Evolutionary conservation across 1,140 invertebrate genomes (phyloP), one percentile per base, ranked within the genome.

Genomic region (Atopsyche davidsoni): DNA sequence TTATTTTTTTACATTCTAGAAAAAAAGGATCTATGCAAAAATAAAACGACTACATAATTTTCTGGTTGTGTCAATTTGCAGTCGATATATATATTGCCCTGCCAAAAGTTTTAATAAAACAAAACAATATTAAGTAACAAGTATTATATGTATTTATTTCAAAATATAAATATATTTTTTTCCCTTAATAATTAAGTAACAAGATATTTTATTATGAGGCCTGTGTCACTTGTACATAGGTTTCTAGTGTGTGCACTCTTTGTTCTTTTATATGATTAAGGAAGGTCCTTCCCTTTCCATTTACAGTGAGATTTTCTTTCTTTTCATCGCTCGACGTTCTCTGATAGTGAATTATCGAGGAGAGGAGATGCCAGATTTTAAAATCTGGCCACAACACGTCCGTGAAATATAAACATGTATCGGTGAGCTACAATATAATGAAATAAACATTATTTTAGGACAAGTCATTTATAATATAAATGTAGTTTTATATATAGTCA

Each of bases 341-440:
- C 72, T 97, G 94, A 66, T 89, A 97, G 61, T 87, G 79, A 60
- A 96, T 82, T 40, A 98, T 79, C 13, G 85, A 88, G 16, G 70
- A 75, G 57, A 96, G 73, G 19, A 98, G 77, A 71, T 96, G 83
- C 92, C 91, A 96, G 34, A 94, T 78, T 36, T 78, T 84, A 62
- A 97, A 93, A 64, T 96, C 92, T 14, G 95, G 94, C 94, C 94
- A 97, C 14, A 97, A 69, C 2, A 90, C 83, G 58, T 87, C 75
- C 3, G 82, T 78, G 66, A 93, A 93, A 62, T 86, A 85, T 14
- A 92, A 63, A 32, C 83, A 82, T 18, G 83, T 81, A 49, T 78
- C 77, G 24, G 79, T 78, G 34, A 79, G 74, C 83, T 87, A 42
- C 79, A 79, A 57, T 59, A 57, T 9, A 9, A 14, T 36, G 9